A percentile compares a stretch with the other conserved stretches of the same genome.
Conservation (phyloP, 2,888 invertebrate genomes). For the Drosophila bunnanda region DNA sequence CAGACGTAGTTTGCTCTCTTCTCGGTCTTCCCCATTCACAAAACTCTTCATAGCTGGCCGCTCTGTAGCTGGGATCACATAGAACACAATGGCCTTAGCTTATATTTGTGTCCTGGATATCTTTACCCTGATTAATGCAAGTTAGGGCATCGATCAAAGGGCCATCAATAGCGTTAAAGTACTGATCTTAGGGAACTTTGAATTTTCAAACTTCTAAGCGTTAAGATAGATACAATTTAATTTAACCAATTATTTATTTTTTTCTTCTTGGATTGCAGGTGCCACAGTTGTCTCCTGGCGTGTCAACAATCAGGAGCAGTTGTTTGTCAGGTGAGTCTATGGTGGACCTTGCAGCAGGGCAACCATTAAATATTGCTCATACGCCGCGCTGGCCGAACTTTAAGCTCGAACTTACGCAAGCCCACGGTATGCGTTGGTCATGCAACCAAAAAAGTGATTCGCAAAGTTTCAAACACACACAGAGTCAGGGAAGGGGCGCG, state of each 20-base stretch:
- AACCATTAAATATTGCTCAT: conserved; percentile 49
- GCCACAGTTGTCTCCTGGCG: conserved; percentile 98
- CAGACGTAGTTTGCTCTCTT: conserved; percentile 9
- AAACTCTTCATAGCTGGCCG: not conserved
- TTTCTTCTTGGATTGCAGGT: conserved; percentile 87
- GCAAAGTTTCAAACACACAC: conserved; percentile 63
- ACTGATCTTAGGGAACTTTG: not conserved
- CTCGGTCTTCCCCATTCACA: not conserved
- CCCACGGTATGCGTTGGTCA: conserved; percentile 70
- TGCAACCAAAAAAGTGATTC: conserved; percentile 80
- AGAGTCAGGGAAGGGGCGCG: conserved; percentile 1
- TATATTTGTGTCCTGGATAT: not conserved
- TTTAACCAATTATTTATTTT: not conserved
- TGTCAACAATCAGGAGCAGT: conserved; percentile 97
- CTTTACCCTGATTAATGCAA: not conserved
- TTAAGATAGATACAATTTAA: not conserved
- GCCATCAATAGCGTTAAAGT: not conserved
- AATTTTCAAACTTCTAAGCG: no score
- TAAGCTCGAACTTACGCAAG: conserved; percentile 71
- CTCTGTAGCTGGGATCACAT: not conserved
- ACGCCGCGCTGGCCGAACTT: conserved; percentile 58
- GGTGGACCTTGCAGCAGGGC: conserved; percentile 12
- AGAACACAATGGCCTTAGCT: not conserved
- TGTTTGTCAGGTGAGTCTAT: conserved; percentile 94
- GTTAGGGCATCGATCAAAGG: not conserved